Evolutionary conservation across 1,140 invertebrate genomes (phyloP), one percentile per base, ranked within the genome.

Genomic region (Magallana gigas): DNA sequence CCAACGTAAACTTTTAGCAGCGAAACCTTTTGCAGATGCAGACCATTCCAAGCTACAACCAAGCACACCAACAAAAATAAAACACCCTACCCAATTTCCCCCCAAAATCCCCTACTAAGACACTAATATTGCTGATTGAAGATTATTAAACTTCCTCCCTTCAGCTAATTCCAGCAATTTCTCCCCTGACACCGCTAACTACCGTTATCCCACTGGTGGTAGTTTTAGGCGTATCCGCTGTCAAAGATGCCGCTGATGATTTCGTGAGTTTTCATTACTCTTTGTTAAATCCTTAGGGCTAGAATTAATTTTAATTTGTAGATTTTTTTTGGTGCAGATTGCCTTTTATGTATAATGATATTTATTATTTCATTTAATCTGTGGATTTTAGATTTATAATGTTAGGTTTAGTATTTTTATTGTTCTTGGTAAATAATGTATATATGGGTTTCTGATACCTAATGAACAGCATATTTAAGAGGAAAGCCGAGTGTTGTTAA

Each of bases 211-310:
- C 99, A 88, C 96, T 99, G 89, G 97, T 99, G 91, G 98, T 98
- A 89, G 99, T 99, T 90, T 96, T 99, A 62, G 97, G 97, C 36
- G 96, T 99, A 91, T 99, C 98, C 92, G 98, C 98, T 89, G 96
- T 98, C 91, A 99, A 99, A 96, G 99, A 99, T 96, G 98, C 98
- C 92, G 98, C 99, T 94, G 99, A 99, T 96, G 99, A 99, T 95
- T 98, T 98, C 96, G 98, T 99, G 96, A 97, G 98, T 97, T 58
- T 14, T 56, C 57, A 57, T 56, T 57, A 57, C n/a, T 83, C 57
- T 83, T 83, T 14, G 14, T 14, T 56, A 57, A n/a, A 58, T 29
- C 48, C 23, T 2, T 64, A 64, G 60, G 18, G 16, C 5, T 23
- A 1, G 23, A 23, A 23, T 23, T 23, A 23, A 62, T n/a, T 62